These are phyloP conservation scores for Brevimyrus niger DNA, from an alignment of 2,113 vertebrate genomes.

Conservation along the genomic window DNA sequence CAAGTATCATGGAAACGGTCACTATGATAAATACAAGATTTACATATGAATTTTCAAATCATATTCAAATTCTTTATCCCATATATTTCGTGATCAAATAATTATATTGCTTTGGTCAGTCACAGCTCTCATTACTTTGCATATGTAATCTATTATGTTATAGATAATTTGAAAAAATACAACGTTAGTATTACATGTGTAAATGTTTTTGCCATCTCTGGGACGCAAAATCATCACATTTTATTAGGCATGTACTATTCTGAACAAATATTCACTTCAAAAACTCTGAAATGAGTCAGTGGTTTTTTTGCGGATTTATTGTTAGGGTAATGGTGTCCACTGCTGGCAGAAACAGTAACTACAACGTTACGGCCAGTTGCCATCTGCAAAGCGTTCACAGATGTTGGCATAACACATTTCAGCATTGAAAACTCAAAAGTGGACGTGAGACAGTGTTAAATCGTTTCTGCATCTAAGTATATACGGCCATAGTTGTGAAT, in stretches of 20 bases:
- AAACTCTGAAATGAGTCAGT: not conserved
- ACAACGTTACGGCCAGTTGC: slow-evolving; percentile 36
- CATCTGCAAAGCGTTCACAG: not conserved
- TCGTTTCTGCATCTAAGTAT: not conserved
- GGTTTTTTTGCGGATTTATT: slow-evolving; percentile 38
- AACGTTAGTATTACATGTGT: not conserved
- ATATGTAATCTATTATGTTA: not conserved
- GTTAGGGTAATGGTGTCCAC: slow-evolving; percentile 67
- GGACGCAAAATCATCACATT: not conserved
- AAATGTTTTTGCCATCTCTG: too few species aligned
- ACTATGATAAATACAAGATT: not conserved
- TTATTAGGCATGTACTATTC: not conserved
- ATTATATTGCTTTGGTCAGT: not conserved
- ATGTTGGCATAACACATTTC: not conserved
- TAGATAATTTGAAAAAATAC: not conserved
- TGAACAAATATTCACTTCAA: not conserved
- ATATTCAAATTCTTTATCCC: not conserved
- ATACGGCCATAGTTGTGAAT: not conserved
- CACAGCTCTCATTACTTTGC: not conserved
- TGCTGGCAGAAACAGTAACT: slow-evolving; percentile 61
- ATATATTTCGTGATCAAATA: not conserved
- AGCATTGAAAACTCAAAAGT: not conserved
- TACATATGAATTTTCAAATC: not conserved
- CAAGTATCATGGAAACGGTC: not conserved
- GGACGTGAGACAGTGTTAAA: not conserved